Evolutionary conservation across 2,888 invertebrate genomes (phyloP).

Genomic region (Dusona sp.): DNA sequence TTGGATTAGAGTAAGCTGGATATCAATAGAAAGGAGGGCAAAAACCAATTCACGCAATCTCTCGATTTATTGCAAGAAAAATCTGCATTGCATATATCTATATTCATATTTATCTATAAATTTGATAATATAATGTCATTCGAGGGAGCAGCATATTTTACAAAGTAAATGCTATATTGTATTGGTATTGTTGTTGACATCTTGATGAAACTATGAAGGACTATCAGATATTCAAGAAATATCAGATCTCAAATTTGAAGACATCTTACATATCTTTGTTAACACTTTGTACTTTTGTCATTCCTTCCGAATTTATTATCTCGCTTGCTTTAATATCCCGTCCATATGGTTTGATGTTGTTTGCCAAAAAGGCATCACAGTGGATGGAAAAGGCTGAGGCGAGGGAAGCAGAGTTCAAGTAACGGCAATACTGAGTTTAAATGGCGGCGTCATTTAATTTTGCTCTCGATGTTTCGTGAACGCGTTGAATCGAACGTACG

Average conservation of each 20-base stretch:
- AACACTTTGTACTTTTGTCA: not conserved
- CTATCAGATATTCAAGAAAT: not conserved
- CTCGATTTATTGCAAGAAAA: not conserved
- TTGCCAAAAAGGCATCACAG: constrained; percentile 39
- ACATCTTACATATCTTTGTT: not conserved
- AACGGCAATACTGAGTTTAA: constrained; percentile 57
- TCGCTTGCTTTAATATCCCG: constrained; percentile 19
- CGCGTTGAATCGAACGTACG: constrained; percentile 66
- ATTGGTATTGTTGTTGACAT: not conserved
- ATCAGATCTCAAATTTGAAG: too few species aligned
- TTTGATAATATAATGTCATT: not conserved
- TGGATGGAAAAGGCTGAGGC: not conserved
- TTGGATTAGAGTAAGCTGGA: constrained; percentile 4
- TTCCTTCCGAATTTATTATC: not conserved
- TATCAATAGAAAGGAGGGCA: not conserved
- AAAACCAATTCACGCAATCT: not conserved
- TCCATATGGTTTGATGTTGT: constrained; percentile 4
- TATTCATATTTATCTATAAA: not conserved
- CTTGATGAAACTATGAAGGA: not conserved
- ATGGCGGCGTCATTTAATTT: constrained; percentile 66
- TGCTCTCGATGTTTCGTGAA: constrained; percentile 61
- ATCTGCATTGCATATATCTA: not conserved
- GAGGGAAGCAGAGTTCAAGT: constrained; percentile 26
- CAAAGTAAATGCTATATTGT: not conserved
- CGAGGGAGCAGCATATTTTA: not conserved